Percentiles rank a stretch among this genome's conserved stretches.
phyloP scores from a whole-genome alignment of 2,113 vertebrate species.

The Alaudala cheleensis region DNA sequence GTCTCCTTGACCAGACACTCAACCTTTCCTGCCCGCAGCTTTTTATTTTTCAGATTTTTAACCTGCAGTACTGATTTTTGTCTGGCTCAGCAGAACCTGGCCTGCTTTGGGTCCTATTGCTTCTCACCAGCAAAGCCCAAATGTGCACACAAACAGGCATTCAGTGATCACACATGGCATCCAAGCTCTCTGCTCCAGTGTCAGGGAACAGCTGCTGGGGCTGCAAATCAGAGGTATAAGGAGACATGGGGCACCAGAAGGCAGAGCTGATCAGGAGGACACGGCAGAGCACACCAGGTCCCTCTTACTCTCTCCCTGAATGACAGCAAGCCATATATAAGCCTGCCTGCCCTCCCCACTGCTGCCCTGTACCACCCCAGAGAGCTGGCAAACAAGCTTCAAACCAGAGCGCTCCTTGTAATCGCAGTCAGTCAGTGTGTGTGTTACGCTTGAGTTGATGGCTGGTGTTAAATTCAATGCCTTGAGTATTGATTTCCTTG shows the following conservation, averaged over 20 bases:
- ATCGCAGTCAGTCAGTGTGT: conserved; percentile 51
- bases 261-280: not conserved
- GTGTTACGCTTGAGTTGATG: conserved; percentile 72
- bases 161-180: not conserved
- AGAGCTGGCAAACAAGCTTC: conserved; percentile 60
- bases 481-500: conserved; percentile 73
- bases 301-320: not conserved
- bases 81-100: not conserved
- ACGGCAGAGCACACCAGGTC: not conserved
- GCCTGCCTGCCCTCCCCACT: not conserved
- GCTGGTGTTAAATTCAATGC: conserved; percentile 71
- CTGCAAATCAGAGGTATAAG: not conserved
- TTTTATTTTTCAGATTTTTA: conserved; percentile 12
- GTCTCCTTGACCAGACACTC: not conserved
- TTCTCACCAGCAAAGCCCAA: not conserved
- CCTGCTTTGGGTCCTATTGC: not conserved
- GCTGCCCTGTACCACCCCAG: not conserved
- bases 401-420: conserved; percentile 44
- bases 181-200: not conserved
- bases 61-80: not conserved
- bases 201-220: not conserved
- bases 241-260: not conserved
- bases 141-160: not conserved
- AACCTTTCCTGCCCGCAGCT: not conserved
- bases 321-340: not conserved